Evolutionary conservation across 2,113 vertebrate species (phyloP).

Genomic region (Chrysochloris asiatica): DNA sequence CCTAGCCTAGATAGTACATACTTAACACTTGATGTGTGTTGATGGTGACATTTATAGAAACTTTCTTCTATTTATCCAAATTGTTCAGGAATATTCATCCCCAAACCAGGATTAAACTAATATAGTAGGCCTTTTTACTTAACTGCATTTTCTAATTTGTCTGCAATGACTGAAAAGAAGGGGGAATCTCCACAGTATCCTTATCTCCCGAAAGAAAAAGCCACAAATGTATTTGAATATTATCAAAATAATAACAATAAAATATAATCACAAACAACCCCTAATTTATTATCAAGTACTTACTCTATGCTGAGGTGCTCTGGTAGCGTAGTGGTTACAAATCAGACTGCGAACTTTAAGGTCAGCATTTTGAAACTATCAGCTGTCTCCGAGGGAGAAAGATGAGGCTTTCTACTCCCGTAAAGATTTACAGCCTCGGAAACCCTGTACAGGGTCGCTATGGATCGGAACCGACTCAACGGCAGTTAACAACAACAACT

Average conservation of each 20-base stretch:
- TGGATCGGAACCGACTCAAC: too few relatives aligned
- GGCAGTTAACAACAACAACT: too few relatives aligned
- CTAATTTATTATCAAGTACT: neutral
- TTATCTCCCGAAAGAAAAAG: neutral
- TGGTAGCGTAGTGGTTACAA: too few relatives aligned
- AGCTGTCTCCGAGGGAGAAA: too few relatives aligned
- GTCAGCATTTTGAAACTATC: too few relatives aligned
- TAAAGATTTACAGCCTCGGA: too few relatives aligned
- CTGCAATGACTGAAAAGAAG: neutral
- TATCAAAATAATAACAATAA: neutral
- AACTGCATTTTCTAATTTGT: conserved; percentile 31
- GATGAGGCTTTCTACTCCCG: too few relatives aligned
- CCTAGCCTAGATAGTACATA: neutral
- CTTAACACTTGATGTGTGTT: neutral
- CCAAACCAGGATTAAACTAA: neutral
- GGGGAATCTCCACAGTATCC: neutral
- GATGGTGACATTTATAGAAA: conserved; percentile 5
- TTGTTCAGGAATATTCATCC: neutral
- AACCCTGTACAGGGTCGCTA: too few relatives aligned
- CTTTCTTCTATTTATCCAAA: conserved; percentile 24
- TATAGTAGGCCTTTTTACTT: neutral
- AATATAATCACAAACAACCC: neutral
- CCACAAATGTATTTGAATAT: neutral
- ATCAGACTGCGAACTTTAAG: too few relatives aligned
- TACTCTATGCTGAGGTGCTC: neutral